Evolutionary conservation across 2,113 vertebrate genomes (phyloP).

Genomic region (Dendropsophus ebraccatus): DNA sequence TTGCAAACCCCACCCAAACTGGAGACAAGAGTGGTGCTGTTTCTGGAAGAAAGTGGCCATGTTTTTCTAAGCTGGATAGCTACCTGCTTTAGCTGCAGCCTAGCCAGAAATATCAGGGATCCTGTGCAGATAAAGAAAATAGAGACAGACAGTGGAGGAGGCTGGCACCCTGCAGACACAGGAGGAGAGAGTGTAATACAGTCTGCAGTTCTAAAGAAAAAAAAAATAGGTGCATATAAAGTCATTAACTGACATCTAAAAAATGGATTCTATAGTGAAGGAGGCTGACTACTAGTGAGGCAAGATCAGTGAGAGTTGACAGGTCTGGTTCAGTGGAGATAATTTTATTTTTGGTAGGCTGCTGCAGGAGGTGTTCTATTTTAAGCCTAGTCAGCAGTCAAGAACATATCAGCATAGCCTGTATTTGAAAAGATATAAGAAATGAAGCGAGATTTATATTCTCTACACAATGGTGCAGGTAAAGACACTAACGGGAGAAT

Average conservation of each 20-base stretch:
- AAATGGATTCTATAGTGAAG: not conserved
- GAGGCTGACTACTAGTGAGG: not conserved
- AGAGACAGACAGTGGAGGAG: no score
- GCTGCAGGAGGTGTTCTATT: constrained; percentile 22
- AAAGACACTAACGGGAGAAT: not conserved
- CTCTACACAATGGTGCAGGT: not conserved
- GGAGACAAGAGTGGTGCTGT: no score
- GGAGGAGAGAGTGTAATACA: no score
- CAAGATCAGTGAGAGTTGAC: not conserved
- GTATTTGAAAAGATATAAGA: not conserved
- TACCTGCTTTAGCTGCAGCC: no score
- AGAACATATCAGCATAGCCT: not conserved
- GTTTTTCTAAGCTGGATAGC: no score
- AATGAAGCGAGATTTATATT: constrained; percentile 7
- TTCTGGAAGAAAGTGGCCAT: no score
- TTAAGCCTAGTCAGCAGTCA: constrained; percentile 22
- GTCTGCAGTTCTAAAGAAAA: no score
- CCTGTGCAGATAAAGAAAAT: no score
- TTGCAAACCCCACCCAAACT: no score
- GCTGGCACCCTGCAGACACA: no score
- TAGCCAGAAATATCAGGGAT: no score
- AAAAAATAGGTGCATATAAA: no score
- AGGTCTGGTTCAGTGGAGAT: not conserved
- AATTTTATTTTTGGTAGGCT: not conserved
- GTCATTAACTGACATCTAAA: not conserved